Evolutionary conservation across 2,888 invertebrate genomes (phyloP), one percentile per base, ranked within the genome.

Genomic region (Disparrhopalites patrizii): DNA sequence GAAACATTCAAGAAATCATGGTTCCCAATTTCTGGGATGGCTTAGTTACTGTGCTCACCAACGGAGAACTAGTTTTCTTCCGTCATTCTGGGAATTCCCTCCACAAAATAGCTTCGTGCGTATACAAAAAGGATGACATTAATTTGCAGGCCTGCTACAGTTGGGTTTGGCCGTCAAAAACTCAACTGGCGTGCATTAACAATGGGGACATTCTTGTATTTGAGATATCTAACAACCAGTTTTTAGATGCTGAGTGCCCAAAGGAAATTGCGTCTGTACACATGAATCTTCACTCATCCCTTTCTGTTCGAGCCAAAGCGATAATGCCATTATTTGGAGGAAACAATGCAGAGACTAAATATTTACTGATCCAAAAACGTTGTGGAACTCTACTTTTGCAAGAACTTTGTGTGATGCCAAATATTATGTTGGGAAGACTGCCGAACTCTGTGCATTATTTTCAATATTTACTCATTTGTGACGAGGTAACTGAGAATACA

Each of bases 1-100:
- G 40, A 18, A 27, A 28, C 18, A 47, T 72, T 4, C 52, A 66
- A 40, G 65, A 71, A 54, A 69, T 72, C 2, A 54, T 73, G 8
- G 50, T 72, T 10, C 68, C 65, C 20, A 67, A 67, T 33, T 73
- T 73, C 57, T 72, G 72, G 73, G 67, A 68, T 54, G 74, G 73
- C 8, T 31, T 74, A 20, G 33, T 70, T 0, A 62, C 62, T 33
- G 43, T 70, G 1, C 52, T 66, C 4, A 25, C 25, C 15, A 33
- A 36, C 18, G 71, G 70, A 31, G 58, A 66, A 23, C 23, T 71
- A n/a, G 55, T 47, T 40, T 66, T 68, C 30, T 50, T 61, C 23
- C 50, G 51, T 50, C n/a, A 60, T 43, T 28, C 28, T 4, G 31
- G 31, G 4, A 50, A 43, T 8, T 50, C 60, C 23, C 20, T 60